Percentiles rank a stretch among this genome's conserved stretches.
phyloP scores from a whole-genome alignment of 2,113 vertebrate genomes.

The Scalopus aquaticus region DNA sequence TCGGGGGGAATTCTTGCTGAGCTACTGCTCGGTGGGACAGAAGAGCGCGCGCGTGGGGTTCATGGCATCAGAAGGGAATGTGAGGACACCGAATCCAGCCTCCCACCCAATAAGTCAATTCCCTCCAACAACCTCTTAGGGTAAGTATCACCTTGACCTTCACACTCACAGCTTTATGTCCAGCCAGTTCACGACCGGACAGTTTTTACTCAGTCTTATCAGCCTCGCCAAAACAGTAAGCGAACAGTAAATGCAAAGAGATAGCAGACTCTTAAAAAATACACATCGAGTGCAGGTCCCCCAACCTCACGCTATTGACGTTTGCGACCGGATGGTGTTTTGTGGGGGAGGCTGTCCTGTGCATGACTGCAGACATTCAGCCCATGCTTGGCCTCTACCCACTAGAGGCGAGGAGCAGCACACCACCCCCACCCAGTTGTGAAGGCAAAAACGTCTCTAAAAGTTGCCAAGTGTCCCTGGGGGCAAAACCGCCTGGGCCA shows the following conservation, averaged over 20 bases:
- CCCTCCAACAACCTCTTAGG: not conserved
- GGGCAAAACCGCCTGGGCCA: not conserved
- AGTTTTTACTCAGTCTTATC: not conserved
- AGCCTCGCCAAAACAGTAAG: constrained; percentile 8
- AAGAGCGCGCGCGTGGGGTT: not conserved
- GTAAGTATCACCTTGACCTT: not conserved
- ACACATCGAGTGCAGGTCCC: not conserved
- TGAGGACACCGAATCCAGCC: not conserved
- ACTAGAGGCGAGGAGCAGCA: not conserved
- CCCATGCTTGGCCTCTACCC: not conserved
- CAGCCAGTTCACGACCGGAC: not conserved
- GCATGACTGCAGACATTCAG: not conserved
- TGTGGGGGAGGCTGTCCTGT: not conserved
- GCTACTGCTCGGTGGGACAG: not conserved
- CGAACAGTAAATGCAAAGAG: constrained; percentile 16
- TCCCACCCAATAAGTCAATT: not conserved
- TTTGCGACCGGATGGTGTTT: not conserved
- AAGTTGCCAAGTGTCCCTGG: not conserved
- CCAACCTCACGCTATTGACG: not conserved
- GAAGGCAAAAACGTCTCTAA: not conserved
- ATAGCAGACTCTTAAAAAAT: constrained; percentile 23
- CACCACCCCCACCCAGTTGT: not conserved
- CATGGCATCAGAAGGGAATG: not conserved
- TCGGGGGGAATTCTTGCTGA: not conserved
- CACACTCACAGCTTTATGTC: not conserved